phyloP scores from a whole-genome alignment of 2,797 vertebrate species.

The Synanceia verrucosa region DNA sequence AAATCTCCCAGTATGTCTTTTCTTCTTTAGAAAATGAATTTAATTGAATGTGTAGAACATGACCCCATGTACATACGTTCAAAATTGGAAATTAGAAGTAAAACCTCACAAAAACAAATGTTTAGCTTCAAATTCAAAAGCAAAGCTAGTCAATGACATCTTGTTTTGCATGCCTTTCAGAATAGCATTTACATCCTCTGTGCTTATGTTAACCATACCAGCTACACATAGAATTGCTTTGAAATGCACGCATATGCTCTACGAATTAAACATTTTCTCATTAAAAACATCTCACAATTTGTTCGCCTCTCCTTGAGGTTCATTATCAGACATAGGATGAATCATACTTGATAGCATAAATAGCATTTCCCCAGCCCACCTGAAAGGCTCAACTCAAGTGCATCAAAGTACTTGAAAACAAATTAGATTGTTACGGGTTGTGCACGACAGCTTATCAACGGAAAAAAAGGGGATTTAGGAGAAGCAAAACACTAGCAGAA shows the following conservation, averaged over 20 bases:
- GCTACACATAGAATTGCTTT: background rate
- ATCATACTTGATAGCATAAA: constrained; percentile 38
- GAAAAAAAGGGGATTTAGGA: constrained; percentile 36
- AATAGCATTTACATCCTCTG: background rate
- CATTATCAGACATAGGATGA: constrained; percentile 34
- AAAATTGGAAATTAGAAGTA: no score
- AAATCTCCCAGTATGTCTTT: background rate
- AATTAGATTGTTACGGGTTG: constrained; percentile 63
- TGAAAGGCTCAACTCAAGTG: constrained; percentile 59
- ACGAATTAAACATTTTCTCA: constrained; percentile 31
- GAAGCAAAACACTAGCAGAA: constrained; percentile 70
- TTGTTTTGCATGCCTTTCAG: background rate
- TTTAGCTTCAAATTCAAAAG: no score
- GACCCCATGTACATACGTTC: no score
- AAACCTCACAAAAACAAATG: no score
- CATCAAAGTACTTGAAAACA: constrained; percentile 69
- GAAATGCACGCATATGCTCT: background rate
- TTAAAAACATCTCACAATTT: constrained; percentile 36
- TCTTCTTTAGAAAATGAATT: background rate
- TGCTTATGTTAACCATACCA: background rate
- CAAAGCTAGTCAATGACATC: no score
- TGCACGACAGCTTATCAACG: constrained; percentile 62
- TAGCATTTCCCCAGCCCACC: constrained; percentile 49
- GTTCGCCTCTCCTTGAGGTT: constrained; percentile 30
- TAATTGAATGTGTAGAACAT: no score